Conservation (phyloP, 1,140 invertebrate genomes). For the Bombyx mandarina region DNA sequence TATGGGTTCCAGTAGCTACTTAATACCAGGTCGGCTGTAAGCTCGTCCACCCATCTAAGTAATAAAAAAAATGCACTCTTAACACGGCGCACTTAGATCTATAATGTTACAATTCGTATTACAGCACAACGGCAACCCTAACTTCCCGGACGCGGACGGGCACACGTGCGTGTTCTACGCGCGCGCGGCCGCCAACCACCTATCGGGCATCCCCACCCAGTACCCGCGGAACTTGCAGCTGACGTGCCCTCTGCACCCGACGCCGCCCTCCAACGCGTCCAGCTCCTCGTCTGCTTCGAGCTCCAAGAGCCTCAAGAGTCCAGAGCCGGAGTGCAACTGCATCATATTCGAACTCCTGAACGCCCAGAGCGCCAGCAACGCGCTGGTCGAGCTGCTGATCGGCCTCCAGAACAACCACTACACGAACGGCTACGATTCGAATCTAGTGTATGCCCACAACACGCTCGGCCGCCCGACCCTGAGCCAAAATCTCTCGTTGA, state of each 20-base stretch:
- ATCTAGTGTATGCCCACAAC: constrained; percentile 17
- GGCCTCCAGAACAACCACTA: constrained; percentile 62
- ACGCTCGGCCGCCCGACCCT: constrained; percentile 35
- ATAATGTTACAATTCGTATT: neutral
- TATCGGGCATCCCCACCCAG: constrained; percentile 55
- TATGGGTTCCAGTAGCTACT: too few species aligned
- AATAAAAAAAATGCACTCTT: neutral
- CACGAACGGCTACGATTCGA: constrained; percentile 41
- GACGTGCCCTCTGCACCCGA: constrained; percentile 54
- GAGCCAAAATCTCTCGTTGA: constrained; percentile 41
- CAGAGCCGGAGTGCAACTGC: constrained; percentile 60
- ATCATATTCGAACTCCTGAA: constrained; percentile 59
- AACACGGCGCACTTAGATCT: neutral
- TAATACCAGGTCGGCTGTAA: too few species aligned
- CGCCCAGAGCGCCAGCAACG: constrained; percentile 57
- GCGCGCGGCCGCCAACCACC: constrained; percentile 59
- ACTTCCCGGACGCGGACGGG: constrained; percentile 62
- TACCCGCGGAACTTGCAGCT: constrained; percentile 57
- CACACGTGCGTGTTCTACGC: constrained; percentile 67
- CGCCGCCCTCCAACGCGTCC: constrained; percentile 28
- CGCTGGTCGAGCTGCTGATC: constrained; percentile 58
- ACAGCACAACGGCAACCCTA: constrained; percentile 69
- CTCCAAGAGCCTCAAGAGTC: constrained; percentile 42
- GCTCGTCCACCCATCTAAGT: too few species aligned
- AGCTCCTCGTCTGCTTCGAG: constrained; percentile 49